These are phyloP conservation scores for Tragelaphus imberbis DNA, from an alignment of 2,113 vertebrate species.

Conservation along the genomic window DNA sequence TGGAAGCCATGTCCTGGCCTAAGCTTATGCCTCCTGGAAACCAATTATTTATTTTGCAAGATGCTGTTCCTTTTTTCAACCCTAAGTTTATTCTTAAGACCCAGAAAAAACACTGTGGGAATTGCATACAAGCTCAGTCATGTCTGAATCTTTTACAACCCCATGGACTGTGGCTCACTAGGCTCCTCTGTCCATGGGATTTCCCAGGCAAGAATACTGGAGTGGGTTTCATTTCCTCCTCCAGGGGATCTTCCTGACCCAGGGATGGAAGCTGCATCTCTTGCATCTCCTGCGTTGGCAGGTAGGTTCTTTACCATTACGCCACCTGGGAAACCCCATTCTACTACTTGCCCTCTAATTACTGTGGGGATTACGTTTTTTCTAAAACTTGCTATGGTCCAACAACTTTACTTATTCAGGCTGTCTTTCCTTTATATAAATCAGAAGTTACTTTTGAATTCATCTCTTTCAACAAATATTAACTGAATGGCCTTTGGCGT, in stretches of 20 bases:
- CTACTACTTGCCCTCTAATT: neutral
- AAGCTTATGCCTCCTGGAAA: neutral
- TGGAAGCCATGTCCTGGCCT: neutral
- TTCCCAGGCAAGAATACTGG: neutral
- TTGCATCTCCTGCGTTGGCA: neutral
- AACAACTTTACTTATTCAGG: neutral
- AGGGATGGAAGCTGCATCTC: neutral
- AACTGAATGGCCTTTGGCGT: neutral
- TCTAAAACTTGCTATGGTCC: neutral
- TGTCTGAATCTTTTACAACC: neutral
- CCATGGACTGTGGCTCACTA: neutral
- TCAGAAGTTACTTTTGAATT: neutral
- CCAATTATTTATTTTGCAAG: neutral
- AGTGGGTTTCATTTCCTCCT: neutral
- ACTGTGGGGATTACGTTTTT: neutral
- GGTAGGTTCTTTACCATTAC: neutral
- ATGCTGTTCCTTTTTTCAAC: neutral
- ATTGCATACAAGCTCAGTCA: neutral
- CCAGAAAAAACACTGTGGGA: neutral
- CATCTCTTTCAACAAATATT: slow-evolving; percentile 5
- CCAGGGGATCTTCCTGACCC: neutral
- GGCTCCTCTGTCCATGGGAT: neutral
- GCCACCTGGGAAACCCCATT: neutral
- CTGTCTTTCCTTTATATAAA: neutral
- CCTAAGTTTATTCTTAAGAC: neutral